These are phyloP conservation scores for Geopemphigus sp. DNA, from an alignment of 1,140 invertebrate genomes.

Conservation along the genomic window DNA sequence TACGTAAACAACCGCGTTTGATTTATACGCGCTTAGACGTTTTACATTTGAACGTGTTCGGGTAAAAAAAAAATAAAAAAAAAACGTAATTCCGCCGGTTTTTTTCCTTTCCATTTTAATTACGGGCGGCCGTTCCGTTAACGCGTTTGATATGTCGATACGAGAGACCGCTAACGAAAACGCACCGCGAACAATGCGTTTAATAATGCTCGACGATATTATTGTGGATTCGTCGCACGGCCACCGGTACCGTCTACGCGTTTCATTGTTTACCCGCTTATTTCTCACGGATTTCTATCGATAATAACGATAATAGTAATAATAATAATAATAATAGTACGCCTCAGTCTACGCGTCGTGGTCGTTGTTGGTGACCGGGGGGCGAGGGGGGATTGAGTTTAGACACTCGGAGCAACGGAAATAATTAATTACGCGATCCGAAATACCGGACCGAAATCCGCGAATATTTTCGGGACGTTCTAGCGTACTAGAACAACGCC, in stretches of 20 bases:
- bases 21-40: conserved; percentile 38
- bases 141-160: conserved; percentile 24
- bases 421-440: neutral
- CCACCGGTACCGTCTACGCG: conserved; percentile 17
- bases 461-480: no score
- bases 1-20: neutral
- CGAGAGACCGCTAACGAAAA: neutral
- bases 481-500: no score
- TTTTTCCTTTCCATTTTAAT: conserved; percentile 7
- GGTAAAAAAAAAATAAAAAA: neutral
- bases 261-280: conserved; percentile 6
- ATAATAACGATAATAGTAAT: no score
- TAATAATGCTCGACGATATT: neutral
- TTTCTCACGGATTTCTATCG: conserved; percentile 26
- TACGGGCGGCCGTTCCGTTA: conserved; percentile 31
- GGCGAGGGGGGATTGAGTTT: no score
- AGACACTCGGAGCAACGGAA: no score
- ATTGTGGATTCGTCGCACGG: conserved; percentile 42
- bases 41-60: conserved; percentile 27
- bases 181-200: conserved; percentile 40
- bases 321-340: no score
- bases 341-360: no score
- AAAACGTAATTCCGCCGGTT: conserved; percentile 3
- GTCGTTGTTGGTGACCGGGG: no score
- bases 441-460: neutral